Percentiles rank a stretch among this genome's conserved stretches.
Evolutionary conservation across 2,888 invertebrate genomes (phyloP).

Genomic region (Drosophila koepferae): DNA sequence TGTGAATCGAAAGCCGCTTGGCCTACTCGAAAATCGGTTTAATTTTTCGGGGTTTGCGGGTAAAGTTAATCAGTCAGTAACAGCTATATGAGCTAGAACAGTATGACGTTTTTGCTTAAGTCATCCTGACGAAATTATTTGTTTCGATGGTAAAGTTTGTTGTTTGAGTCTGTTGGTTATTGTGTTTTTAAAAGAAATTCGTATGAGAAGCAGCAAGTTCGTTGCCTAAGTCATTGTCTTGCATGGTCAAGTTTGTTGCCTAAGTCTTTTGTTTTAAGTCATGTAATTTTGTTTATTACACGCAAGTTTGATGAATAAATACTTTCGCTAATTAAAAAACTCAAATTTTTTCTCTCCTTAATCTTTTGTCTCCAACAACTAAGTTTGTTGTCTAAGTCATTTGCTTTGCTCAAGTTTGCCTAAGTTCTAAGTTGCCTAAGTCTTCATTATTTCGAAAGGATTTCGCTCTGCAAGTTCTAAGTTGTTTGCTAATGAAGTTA

Average conservation of each 20-base stretch:
- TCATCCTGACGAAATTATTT: conserved; percentile 26
- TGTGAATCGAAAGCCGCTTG: conserved; percentile 43
- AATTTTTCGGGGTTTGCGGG: background rate
- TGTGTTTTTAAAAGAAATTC: too few species aligned
- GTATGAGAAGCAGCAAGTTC: conserved; percentile 22
- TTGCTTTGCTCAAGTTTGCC: background rate
- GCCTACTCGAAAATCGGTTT: conserved; percentile 16
- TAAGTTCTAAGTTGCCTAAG: background rate
- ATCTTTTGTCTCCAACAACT: background rate
- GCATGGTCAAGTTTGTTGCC: background rate
- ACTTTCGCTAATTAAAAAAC: background rate
- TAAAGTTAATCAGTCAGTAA: conserved; percentile 25
- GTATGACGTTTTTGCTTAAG: conserved; percentile 9
- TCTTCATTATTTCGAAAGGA: background rate
- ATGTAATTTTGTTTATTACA: background rate
- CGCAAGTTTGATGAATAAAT: background rate
- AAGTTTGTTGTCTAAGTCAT: background rate
- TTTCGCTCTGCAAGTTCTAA: too few species aligned
- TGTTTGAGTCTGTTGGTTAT: conserved; percentile 2
- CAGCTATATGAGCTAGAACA: background rate
- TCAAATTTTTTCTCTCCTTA: too few species aligned
- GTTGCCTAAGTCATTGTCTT: conserved; percentile 55
- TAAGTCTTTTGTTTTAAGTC: background rate
- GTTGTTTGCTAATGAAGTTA: conserved; percentile 9
- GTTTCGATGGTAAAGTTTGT: conserved; percentile 6